phyloP scores from a whole-genome alignment of 2,888 invertebrate species.

The Athalia rosae region DNA sequence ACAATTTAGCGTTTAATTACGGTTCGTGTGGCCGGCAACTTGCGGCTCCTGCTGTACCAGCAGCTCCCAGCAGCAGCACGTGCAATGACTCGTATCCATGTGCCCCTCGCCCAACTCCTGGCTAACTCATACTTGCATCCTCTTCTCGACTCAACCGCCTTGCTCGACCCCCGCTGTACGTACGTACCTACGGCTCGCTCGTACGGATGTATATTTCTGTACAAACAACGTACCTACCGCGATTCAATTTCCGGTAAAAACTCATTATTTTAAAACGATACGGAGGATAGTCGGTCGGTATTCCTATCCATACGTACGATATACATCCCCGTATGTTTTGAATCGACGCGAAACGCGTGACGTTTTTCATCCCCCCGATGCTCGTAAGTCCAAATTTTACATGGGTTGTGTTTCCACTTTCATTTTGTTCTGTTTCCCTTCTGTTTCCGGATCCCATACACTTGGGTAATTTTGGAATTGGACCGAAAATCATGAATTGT shows the following conservation, averaged over 20 bases:
- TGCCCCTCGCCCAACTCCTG: not conserved
- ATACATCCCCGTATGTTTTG: not conserved
- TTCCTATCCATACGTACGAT: not conserved
- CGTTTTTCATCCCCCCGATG: too few relatives aligned
- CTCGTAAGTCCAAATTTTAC: too few relatives aligned
- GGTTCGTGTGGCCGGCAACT: slow-evolving; percentile 45
- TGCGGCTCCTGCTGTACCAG: not conserved
- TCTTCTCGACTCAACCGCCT: slow-evolving; percentile 18
- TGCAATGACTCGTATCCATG: slow-evolving; percentile 29
- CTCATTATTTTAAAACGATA: slow-evolving; percentile 27
- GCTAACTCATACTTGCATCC: not conserved
- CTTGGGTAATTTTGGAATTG: too few relatives aligned
- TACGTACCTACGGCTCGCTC: slow-evolving; percentile 4
- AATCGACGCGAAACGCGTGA: not conserved
- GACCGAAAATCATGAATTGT: too few relatives aligned
- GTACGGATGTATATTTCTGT: slow-evolving; percentile 5
- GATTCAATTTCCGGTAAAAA: slow-evolving; percentile 43
- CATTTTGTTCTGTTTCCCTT: too few relatives aligned
- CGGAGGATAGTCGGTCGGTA: too few relatives aligned
- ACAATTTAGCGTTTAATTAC: slow-evolving; percentile 72
- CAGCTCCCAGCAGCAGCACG: slow-evolving; percentile 26
- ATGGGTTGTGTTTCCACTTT: too few relatives aligned
- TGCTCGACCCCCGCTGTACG: not conserved
- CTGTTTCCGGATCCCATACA: too few relatives aligned
- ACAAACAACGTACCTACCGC: not conserved